Percentiles rank a stretch among this genome's conserved stretches.
phyloP scores from a whole-genome alignment of 1,140 invertebrate species.

The Meloidogyne chitwoodi region DNA sequence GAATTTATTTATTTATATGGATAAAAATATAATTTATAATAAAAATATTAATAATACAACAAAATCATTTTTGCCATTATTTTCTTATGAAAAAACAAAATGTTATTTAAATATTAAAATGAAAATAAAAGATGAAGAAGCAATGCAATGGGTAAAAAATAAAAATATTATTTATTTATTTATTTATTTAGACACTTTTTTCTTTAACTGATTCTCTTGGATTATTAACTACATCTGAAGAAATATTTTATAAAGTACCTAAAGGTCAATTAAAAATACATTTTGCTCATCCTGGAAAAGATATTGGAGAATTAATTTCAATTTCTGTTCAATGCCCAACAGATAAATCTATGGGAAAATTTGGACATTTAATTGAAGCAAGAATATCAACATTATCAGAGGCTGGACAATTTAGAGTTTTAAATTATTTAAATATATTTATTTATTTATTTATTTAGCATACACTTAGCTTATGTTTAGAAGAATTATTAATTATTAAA shows the following conservation, averaged over 20 bases:
- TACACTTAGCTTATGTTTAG: constrained; percentile 19
- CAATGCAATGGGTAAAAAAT: constrained; percentile 7
- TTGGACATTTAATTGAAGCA: neutral
- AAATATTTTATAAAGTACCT: constrained; percentile 25
- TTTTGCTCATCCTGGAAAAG: constrained; percentile 22
- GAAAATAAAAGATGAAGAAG: constrained; percentile 10
- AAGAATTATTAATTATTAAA: constrained; percentile 20
- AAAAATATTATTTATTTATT: neutral
- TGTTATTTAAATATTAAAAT: constrained; percentile 18
- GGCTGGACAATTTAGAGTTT: constrained; percentile 7
- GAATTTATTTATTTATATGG: too few relatives aligned
- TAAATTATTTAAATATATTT: neutral
- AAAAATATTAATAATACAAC: neutral
- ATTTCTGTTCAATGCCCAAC: neutral
- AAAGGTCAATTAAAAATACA: constrained; percentile 27
- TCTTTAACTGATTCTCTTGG: constrained; percentile 17
- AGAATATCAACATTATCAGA: constrained; percentile 3
- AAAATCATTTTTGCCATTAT: neutral
- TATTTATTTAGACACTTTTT: neutral
- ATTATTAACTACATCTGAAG: constrained; percentile 7
- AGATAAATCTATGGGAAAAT: neutral
- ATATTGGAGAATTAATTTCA: constrained; percentile 25
- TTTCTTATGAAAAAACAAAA: neutral
- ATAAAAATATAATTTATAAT: neutral
- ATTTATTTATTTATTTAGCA: constrained; percentile 2